Percentiles rank a stretch among this genome's conserved stretches.
These are phyloP conservation scores for Tanypteryx hageni DNA, from an alignment of 2,888 invertebrate genomes.

Conservation along the genomic window DNA sequence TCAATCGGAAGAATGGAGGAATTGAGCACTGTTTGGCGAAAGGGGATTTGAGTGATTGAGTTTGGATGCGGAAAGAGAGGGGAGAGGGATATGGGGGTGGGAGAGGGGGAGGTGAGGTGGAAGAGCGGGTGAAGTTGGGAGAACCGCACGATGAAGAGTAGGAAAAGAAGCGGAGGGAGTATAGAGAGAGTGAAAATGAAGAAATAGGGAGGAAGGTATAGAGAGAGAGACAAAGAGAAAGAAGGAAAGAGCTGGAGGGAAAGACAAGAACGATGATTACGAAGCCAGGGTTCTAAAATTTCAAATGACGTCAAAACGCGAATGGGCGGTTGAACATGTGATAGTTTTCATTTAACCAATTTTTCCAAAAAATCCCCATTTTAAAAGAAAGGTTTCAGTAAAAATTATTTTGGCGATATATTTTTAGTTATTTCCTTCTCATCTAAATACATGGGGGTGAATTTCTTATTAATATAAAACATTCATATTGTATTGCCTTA, in stretches of 20 bases:
- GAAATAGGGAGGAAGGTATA: not conserved
- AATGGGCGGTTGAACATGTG: not conserved
- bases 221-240: no score
- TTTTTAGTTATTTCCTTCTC: no score
- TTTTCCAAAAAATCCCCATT: not conserved
- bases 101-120: not conserved
- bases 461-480: no score
- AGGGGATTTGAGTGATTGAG: constrained; percentile 62
- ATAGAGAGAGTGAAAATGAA: no score
- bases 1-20: constrained; percentile 55
- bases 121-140: not conserved
- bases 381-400: not conserved
- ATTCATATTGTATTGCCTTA: no score
- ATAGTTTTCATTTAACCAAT: not conserved
- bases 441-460: no score
- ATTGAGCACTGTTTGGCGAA: constrained; percentile 54
- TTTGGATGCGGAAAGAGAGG: constrained; percentile 11
- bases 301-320: not conserved
- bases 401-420: not conserved
- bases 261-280: not conserved
- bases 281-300: no score
- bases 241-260: not conserved
- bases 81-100: no score
- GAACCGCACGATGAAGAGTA: no score
- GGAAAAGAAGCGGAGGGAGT: no score